phyloP scores from a whole-genome alignment of 2,797 vertebrate species.

The Onychomys leucogaster region DNA sequence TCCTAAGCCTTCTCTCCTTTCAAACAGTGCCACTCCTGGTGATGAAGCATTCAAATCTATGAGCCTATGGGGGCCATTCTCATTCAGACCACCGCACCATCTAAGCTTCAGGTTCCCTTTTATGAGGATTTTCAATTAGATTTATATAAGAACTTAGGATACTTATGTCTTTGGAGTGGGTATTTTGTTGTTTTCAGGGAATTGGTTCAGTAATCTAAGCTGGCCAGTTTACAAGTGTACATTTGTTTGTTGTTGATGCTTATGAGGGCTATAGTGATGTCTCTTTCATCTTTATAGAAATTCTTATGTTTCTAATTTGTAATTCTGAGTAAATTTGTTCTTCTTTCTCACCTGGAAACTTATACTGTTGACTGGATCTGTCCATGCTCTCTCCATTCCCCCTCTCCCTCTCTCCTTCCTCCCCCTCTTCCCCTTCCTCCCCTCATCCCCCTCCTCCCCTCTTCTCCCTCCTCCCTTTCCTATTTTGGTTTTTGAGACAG shows the following conservation, averaged over 20 bases:
- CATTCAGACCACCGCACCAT: neutral
- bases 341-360: neutral
- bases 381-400: neutral
- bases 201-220: neutral
- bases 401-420: neutral
- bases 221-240: neutral
- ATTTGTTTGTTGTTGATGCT: constrained; percentile 18
- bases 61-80: neutral
- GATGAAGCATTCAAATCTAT: neutral
- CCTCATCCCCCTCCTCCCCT: no score
- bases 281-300: constrained; percentile 18
- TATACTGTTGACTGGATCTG: neutral
- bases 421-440: no score
- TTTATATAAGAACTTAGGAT: constrained; percentile 10
- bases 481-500: neutral
- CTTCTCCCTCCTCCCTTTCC: no score
- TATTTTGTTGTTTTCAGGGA: constrained; percentile 37
- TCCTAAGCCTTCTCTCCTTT: neutral
- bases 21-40: neutral
- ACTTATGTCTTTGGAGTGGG: constrained; percentile 30
- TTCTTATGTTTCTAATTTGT: neutral
- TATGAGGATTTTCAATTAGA: constrained; percentile 40
- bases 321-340: constrained; percentile 47
- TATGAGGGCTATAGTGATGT: neutral
- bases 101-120: neutral